Evolutionary conservation across 2,888 invertebrate genomes (phyloP), one percentile per base, ranked within the genome.

Genomic region (Agrochola litura): DNA sequence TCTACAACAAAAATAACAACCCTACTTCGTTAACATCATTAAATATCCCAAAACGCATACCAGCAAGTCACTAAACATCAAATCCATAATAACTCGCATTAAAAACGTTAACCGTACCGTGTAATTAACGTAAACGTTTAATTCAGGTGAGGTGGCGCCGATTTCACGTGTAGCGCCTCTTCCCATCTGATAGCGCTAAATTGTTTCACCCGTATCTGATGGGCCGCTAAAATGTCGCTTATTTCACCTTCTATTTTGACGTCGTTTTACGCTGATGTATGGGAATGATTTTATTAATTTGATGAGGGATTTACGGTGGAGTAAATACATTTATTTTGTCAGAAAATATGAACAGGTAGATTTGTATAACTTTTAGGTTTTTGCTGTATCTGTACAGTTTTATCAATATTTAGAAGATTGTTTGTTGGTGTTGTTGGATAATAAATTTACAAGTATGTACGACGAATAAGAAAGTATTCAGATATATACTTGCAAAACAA

Each of bases 141-240:
- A 90, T 90, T 90, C 90, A 90, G 89, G 89, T 89, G 82, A 86
- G 84, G 86, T 87, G 89, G 79, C 83, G 83, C 84, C 85, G 80
- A 88, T 85, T 88, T 88, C 89, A 87, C 87, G 89, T 89, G 77
- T 87, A 85, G 82, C 88, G 88, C 83, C 90, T 88, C 88, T 82
- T 88, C 92, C 93, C 93, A 96, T 96, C 96, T 90, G 96, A 96
- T 96, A 96, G 92, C 90, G 88, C 90, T 92, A 95, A 96, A 96
- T 96, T 96, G 96, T 96, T 96, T 95, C 95, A 93, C 94, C 92
- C 91, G 88, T 95, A 96, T 96, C 96, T 93, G 95, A 96, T 95
- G 93, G 94, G 93, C 82, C 76, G 86, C 72, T 84, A 87, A 86
- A 88, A 88, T 88, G 87, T 69, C 76, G 81, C 83, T 78, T 82